Conservation (phyloP, 2,797 vertebrate species). For the Chromobotia macracanthus region DNA sequence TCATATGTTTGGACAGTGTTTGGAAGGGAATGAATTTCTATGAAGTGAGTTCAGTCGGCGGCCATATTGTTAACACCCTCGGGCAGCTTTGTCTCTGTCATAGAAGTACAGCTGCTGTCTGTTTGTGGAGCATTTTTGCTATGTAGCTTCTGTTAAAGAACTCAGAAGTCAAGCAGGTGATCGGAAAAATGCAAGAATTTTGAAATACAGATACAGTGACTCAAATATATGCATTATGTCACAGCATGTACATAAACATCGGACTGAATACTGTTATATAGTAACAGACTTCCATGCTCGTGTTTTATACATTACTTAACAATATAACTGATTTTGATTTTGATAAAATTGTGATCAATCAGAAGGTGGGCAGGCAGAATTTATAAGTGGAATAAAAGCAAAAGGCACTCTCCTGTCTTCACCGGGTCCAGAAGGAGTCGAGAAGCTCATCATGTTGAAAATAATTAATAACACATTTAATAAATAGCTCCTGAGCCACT, state of each 20-base stretch:
- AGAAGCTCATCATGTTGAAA: constrained; percentile 79
- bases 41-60: neutral
- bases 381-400: constrained; percentile 68
- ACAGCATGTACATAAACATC: neutral
- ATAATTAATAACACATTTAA: constrained; percentile 85
- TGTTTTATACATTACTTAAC: neutral
- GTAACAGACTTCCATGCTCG: neutral
- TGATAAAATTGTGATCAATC: constrained; percentile 12
- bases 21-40: neutral
- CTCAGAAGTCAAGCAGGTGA: neutral
- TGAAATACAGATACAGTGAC: neutral
- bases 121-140: too few species aligned
- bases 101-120: neutral
- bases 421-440: constrained; percentile 73
- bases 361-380: constrained; percentile 44
- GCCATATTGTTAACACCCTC: neutral
- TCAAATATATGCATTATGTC: neutral
- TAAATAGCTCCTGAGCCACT: constrained; percentile 81
- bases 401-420: constrained; percentile 59
- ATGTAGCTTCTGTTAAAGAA: neutral
- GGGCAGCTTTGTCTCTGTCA: neutral
- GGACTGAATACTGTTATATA: neutral
- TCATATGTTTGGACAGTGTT: neutral
- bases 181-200: too few species aligned
- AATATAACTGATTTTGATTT: neutral